Evolutionary conservation across 1,140 invertebrate genomes (phyloP).

Genomic region (Calephelis nemesis): DNA sequence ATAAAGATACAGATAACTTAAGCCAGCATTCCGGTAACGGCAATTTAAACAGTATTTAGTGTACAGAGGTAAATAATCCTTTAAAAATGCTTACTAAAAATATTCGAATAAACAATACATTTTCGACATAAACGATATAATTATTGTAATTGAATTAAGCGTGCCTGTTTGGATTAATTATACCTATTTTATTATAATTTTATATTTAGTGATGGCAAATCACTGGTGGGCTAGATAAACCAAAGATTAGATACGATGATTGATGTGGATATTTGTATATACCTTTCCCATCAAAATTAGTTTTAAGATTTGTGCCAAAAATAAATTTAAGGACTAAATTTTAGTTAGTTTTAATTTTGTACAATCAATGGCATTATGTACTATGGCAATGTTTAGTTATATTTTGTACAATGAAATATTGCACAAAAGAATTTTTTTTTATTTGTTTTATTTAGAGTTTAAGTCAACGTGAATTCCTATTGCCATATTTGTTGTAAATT

Average conservation of each 20-base stretch:
- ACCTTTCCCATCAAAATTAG: conserved; percentile 56
- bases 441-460: conserved; percentile 39
- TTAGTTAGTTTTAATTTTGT: conserved; percentile 58
- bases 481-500: conserved; percentile 68
- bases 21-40: conserved; percentile 4
- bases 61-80: conserved; percentile 4
- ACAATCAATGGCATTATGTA: conserved; percentile 61
- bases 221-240: conserved; percentile 75
- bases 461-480: conserved; percentile 74
- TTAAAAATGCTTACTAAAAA: conserved; percentile 8
- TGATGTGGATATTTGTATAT: conserved; percentile 67
- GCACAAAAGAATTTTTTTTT: conserved; percentile 58
- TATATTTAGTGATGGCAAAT: conserved; percentile 55
- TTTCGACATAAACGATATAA: conserved; percentile 17
- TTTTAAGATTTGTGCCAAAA: conserved; percentile 65
- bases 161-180: conserved; percentile 55
- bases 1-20: not conserved
- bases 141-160: conserved; percentile 40
- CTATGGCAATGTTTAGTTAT: conserved; percentile 62
- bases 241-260: conserved; percentile 68
- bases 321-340: conserved; percentile 54
- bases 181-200: conserved; percentile 67
- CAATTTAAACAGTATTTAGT: conserved; percentile 14
- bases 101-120: conserved; percentile 10
- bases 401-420: conserved; percentile 59